These are phyloP conservation scores for Thera obeliscata DNA, from an alignment of 2,888 invertebrate genomes.

Conservation along the genomic window DNA sequence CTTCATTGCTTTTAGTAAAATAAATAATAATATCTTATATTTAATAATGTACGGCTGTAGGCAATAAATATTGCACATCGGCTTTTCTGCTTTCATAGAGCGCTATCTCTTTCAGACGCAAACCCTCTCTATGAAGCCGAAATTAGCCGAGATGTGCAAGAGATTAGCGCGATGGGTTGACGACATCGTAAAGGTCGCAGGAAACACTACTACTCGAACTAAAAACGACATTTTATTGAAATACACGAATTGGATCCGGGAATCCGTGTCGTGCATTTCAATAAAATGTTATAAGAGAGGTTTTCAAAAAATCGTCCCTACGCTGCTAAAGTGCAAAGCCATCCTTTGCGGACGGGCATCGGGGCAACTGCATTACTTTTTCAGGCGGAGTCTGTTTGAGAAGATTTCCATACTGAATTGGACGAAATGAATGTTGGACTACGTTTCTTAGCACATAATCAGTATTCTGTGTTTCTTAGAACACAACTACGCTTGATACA, in stretches of 20 bases:
- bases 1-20: too few species aligned
- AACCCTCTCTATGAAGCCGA: too few species aligned
- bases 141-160: too few species aligned
- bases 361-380: conserved; percentile 28
- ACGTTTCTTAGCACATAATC: conserved; percentile 1
- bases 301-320: conserved; percentile 1
- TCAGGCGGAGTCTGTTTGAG: conserved; percentile 25
- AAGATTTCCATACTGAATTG: conserved; percentile 26
- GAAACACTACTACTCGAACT: too few species aligned
- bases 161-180: too few species aligned
- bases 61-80: too few species aligned
- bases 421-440: conserved; percentile 16
- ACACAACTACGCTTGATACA: not conserved
- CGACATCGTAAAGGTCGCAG: too few species aligned
- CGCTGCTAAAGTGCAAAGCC: not conserved
- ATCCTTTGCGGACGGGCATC: conserved; percentile 21
- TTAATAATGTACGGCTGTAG: too few species aligned
- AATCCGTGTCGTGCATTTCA: not conserved
- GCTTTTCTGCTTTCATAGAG: too few species aligned
- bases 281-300: conserved; percentile 4
- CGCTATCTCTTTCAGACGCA: too few species aligned
- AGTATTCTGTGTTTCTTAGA: not conserved
- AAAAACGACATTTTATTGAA: too few species aligned
- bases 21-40: too few species aligned
- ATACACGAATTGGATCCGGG: not conserved